Conservation (phyloP, 2,797 vertebrate genomes). For the Lagocephalus sceleratus region DNA sequence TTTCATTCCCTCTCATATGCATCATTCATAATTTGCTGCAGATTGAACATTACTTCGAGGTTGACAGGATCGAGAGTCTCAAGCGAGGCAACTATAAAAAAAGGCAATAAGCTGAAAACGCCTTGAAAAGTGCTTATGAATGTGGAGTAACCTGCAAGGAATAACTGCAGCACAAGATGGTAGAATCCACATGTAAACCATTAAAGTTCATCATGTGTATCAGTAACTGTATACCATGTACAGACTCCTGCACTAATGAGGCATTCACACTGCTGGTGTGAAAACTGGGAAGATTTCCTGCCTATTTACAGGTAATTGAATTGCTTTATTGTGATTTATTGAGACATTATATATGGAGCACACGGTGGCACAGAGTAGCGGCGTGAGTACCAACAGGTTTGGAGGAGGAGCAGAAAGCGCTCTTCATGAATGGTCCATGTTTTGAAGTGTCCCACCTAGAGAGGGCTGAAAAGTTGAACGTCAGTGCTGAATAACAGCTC, state of each 20-base stretch:
- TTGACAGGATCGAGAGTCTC: constrained; percentile 8
- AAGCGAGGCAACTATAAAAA: constrained; percentile 19
- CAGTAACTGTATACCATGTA: constrained; percentile 6
- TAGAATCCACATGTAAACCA: constrained; percentile 16
- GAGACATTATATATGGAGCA: constrained; percentile 73
- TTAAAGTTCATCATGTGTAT: constrained; percentile 19
- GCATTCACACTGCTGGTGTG: constrained; percentile 5
- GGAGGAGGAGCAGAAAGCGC: constrained; percentile 59
- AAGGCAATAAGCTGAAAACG: constrained; percentile 11
- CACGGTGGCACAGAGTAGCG: constrained; percentile 49
- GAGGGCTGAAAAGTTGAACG: constrained; percentile 43
- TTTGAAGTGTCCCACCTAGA: constrained; percentile 65
- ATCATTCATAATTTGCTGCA: too few relatives aligned
- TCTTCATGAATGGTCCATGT: constrained; percentile 44
- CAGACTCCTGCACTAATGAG: constrained; percentile 31
- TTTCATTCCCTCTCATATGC: too few relatives aligned
- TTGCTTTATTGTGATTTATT: constrained; percentile 66
- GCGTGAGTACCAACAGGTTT: constrained; percentile 66
- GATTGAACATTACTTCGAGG: too few relatives aligned
- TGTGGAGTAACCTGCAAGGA: constrained; percentile 6
- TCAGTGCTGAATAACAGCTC: constrained; percentile 52
- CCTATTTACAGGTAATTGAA: constrained; percentile 60
- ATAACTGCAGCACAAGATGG: constrained; percentile 16
- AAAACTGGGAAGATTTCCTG: constrained; percentile 22
- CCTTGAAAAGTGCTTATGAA: constrained; percentile 32